A percentile compares a stretch with the other conserved stretches of the same genome.
Conservation (phyloP, 1,140 invertebrate genomes). For the Trachymyrmex septentrionalis region DNA sequence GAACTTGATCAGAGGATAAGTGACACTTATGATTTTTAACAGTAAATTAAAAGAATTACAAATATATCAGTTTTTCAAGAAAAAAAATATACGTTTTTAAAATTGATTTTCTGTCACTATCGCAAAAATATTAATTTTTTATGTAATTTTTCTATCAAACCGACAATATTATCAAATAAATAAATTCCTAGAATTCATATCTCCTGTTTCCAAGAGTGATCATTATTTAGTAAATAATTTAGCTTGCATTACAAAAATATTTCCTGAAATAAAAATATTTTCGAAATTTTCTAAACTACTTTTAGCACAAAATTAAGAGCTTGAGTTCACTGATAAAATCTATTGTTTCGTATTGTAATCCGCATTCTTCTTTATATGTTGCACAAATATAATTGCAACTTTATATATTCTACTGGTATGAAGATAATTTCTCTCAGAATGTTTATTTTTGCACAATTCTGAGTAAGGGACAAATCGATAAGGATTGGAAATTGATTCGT, state of each 20-base stretch:
- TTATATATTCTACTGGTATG: background rate
- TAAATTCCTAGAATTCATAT: background rate
- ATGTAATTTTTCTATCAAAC: too few species aligned
- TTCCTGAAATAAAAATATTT: background rate
- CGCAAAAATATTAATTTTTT: too few species aligned
- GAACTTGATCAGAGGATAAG: too few species aligned
- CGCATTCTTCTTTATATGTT: background rate
- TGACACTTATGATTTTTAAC: too few species aligned
- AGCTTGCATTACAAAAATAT: background rate
- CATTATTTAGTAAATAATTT: background rate
- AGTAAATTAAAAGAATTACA: too few species aligned
- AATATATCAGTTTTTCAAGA: too few species aligned
- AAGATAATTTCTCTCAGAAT: background rate
- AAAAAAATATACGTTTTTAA: too few species aligned
- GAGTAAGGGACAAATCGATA: background rate
- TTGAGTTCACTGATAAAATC: background rate
- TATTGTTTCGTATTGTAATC: background rate
- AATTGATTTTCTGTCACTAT: too few species aligned
- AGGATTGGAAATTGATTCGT: slow-evolving; percentile 56
- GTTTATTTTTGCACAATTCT: background rate
- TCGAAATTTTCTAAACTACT: background rate
- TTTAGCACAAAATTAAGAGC: background rate
- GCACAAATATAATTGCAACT: background rate
- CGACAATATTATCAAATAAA: too few species aligned
- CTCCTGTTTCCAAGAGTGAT: background rate